Evolutionary conservation across 2,888 invertebrate species (phyloP).

Genomic region (Lasioglossum pauxillum): DNA sequence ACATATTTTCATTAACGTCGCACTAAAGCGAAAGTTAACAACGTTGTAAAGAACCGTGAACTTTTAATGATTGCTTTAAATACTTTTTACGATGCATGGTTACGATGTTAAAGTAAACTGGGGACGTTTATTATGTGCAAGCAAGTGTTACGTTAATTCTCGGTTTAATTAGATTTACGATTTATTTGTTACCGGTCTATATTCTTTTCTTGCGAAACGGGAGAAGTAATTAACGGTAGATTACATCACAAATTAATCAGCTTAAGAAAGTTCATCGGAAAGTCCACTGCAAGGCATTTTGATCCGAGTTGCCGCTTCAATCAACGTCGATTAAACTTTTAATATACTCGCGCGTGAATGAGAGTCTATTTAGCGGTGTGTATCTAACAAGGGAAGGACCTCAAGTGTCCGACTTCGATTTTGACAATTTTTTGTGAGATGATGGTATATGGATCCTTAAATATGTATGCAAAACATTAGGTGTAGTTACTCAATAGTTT

Average conservation of each 20-base stretch:
- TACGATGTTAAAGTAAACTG: neutral
- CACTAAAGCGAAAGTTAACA: neutral
- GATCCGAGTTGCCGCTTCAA: neutral
- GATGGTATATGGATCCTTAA: too few relatives aligned
- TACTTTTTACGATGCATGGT: neutral
- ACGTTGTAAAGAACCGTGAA: neutral
- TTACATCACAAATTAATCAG: slow-evolving; percentile 12
- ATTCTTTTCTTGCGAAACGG: neutral
- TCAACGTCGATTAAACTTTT: slow-evolving; percentile 23
- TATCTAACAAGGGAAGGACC: neutral
- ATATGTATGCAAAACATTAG: too few relatives aligned
- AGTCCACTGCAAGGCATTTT: slow-evolving; percentile 8
- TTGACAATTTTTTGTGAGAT: too few relatives aligned
- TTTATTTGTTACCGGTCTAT: neutral
- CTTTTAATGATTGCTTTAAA: neutral
- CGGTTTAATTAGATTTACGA: neutral
- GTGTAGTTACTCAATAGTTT: too few relatives aligned
- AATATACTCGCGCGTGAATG: slow-evolving; percentile 1
- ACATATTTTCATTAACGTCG: neutral
- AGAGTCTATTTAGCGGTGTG: neutral
- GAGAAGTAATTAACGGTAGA: neutral
- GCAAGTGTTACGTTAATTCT: neutral
- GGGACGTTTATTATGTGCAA: neutral
- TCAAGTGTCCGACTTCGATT: too few relatives aligned
- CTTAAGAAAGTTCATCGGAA: neutral